Evolutionary conservation across 1,140 invertebrate species (phyloP).

Genomic region (Micrasema longulum): DNA sequence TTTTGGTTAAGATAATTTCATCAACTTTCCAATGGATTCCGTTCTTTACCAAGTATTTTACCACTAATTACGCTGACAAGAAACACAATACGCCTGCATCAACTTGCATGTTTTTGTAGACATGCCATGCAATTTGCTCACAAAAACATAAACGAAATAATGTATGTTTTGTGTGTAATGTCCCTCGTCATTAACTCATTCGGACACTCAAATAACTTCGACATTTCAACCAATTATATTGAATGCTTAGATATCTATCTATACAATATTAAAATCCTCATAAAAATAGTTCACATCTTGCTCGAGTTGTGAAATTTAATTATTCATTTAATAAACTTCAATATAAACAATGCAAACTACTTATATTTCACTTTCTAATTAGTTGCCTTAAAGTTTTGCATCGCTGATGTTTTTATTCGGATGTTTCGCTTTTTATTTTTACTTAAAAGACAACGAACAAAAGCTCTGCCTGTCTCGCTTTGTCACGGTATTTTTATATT

Average conservation of each 20-base stretch:
- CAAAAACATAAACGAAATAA: neutral
- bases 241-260: neutral
- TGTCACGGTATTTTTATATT: no score
- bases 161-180: neutral
- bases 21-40: neutral
- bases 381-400: neutral
- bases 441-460: neutral
- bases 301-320: constrained; percentile 31
- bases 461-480: neutral
- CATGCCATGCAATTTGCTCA: neutral
- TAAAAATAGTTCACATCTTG: neutral
- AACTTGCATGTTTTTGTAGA: neutral
- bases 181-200: neutral
- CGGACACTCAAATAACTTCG: neutral
- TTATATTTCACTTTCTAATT: constrained; percentile 39
- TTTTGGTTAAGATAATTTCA: neutral
- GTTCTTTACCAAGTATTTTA: neutral
- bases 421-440: constrained; percentile 12
- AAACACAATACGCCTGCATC: neutral
- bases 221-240: neutral
- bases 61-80: neutral
- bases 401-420: constrained; percentile 5
- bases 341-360: constrained; percentile 30
- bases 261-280: neutral
- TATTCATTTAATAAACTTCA: constrained; percentile 27